Evolutionary conservation across 2,797 vertebrate species (phyloP), one percentile per base, ranked within the genome.

Genomic region (Crax fasciolata): DNA sequence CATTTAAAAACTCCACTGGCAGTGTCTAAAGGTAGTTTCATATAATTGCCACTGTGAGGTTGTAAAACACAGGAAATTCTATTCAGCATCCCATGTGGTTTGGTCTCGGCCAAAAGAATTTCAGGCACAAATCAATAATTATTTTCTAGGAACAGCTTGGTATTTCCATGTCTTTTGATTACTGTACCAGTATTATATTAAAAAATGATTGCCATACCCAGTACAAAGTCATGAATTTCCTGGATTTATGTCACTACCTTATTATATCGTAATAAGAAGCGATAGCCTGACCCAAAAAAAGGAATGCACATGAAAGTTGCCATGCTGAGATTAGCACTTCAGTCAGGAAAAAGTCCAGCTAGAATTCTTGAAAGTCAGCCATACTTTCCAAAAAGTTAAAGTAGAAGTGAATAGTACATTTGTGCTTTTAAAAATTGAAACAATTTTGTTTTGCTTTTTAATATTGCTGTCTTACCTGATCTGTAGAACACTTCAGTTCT

Each of bases 61-160:
- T 91, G 46, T 89, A 87, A 93, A 87, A 54, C 68, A n/a, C n/a
- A 87, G 79, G 71, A 82, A 84, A 78, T 87, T 89, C 71, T 87
- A 2, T 66, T 89, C 79, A 43, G 43, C 44, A 63, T 74, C 78
- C 74, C 71, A 38, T 46, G 25, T 28, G 43, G 48, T 48, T 48
- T 25, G 32, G 27, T 46, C 32, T 61, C 61, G 84, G 88, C 75
- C 75, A 91, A 38, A 89, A 71, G 21, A 89, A 77, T 52, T 89
- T 52, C 52, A 74, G 83, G 62, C 70, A 70, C 35, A 92, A 87
- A 94, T 68, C 57, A 44, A 46, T 75, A 62, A 44, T 52, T 85
- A 84, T 90, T 75, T 81, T 84, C 62, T 58, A 67, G 57, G 41
- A 77, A 28, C 18, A n/a, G 13, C 38, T 74, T 49, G 46, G 30